Percentiles rank a stretch among this genome's conserved stretches.
phyloP scores from a whole-genome alignment of 2,888 invertebrate genomes.

The Caenorhabditis sp. region DNA sequence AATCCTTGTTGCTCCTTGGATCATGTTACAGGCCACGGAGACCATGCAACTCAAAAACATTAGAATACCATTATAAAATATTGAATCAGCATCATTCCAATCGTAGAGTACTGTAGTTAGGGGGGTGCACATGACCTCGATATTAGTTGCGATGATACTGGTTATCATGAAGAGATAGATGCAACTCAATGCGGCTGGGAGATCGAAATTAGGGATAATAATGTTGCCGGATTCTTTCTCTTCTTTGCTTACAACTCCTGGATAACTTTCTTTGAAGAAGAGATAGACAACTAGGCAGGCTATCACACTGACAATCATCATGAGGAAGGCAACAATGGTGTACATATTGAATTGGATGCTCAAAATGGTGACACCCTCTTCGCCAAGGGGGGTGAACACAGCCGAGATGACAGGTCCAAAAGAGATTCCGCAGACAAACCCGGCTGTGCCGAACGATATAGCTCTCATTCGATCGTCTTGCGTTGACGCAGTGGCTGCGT shows the following conservation, averaged over 20 bases:
- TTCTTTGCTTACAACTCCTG: constrained; percentile 46
- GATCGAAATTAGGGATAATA: constrained; percentile 34
- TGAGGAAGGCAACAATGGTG: constrained; percentile 45
- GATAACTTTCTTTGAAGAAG: constrained; percentile 49
- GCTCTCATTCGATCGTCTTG: constrained; percentile 48
- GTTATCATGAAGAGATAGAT: constrained; percentile 39
- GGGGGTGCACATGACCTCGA: constrained; percentile 47
- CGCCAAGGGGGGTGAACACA: constrained; percentile 45
- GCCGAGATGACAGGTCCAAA: constrained; percentile 51
- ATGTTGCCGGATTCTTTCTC: constrained; percentile 13
- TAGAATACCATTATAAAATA: constrained; percentile 45
- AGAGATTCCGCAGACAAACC: constrained; percentile 47
- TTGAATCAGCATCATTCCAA: constrained; percentile 47
- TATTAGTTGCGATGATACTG: constrained; percentile 32
- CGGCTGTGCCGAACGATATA: constrained; percentile 51
- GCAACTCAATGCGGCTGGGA: constrained; percentile 22
- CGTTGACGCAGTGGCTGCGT: constrained; percentile 45
- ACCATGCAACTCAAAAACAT: constrained; percentile 33
- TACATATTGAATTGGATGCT: constrained; percentile 35
- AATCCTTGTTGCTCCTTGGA: constrained; percentile 40
- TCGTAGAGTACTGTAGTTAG: constrained; percentile 41
- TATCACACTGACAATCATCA: constrained; percentile 32
- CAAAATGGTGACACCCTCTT: constrained; percentile 26
- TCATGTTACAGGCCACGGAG: constrained; percentile 33
- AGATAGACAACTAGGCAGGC: constrained; percentile 34